These are phyloP conservation scores for Trochalopteron elliotii DNA, from an alignment of 2,113 vertebrate species.

Conservation along the genomic window DNA sequence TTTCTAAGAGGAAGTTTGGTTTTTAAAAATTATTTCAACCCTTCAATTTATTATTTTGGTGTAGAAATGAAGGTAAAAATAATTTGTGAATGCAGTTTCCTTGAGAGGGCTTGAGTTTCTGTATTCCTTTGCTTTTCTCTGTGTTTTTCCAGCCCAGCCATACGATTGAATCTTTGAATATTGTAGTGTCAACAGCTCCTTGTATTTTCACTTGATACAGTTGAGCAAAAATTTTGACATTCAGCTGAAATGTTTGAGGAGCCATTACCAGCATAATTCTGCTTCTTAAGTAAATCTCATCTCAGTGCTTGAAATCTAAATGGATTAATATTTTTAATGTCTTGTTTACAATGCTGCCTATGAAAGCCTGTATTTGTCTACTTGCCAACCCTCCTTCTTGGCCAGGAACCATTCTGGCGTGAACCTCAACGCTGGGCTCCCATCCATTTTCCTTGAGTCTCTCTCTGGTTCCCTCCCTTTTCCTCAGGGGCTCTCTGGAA, in stretches of 20 bases:
- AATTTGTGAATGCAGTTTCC: slow-evolving; percentile 23
- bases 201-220: slow-evolving; percentile 34
- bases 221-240: slow-evolving; percentile 31
- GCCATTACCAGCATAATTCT: slow-evolving; percentile 43
- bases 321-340: slow-evolving; percentile 65
- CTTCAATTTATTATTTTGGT: not conserved
- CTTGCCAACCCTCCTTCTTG: slow-evolving; percentile 69
- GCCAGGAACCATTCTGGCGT: slow-evolving; percentile 59
- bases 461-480: slow-evolving; percentile 57
- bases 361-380: slow-evolving; percentile 65
- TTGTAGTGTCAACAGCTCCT: not conserved
- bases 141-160: slow-evolving; percentile 17
- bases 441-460: slow-evolving; percentile 69
- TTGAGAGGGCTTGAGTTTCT: slow-evolving; percentile 29
- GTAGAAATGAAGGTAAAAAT: slow-evolving; percentile 16
- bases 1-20: slow-evolving; percentile 31
- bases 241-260: slow-evolving; percentile 47
- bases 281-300: slow-evolving; percentile 38
- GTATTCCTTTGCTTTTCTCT: slow-evolving; percentile 15
- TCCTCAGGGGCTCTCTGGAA: slow-evolving; percentile 66
- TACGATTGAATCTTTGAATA: slow-evolving; percentile 20
- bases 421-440: slow-evolving; percentile 62
- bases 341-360: slow-evolving; percentile 64
- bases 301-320: slow-evolving; percentile 47
- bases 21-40: not conserved